Evolutionary conservation across 2,797 vertebrate species (phyloP), one percentile per base, ranked within the genome.

Genomic region (Sibirionetta formosa): DNA sequence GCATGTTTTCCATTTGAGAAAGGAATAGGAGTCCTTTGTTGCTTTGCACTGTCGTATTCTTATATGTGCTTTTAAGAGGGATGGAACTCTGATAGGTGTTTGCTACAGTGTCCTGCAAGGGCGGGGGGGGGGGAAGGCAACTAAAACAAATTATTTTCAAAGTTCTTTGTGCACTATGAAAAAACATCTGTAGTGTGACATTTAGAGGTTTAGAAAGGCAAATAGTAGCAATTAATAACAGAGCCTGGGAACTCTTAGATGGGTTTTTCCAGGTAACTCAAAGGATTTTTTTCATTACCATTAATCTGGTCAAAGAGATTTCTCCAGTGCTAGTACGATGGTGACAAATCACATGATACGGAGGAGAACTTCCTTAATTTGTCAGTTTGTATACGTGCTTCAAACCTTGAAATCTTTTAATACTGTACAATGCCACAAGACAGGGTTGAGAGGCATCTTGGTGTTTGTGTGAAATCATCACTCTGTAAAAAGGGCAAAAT

Each of bases 341-440:
- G 3, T 36, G 29, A 61, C 0, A 1, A 40, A 57, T 60, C 18
- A 8, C 15, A 50, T 1, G 3, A 15, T 24, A 50, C 19, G 20
- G 29, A 46, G 5, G 17, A 42, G 14, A 77, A 31, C 12, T 57
- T 65, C 9, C n/a, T 72, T 65, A 38, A 10, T 22, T 88, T 69
- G 38, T 58, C 29, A 48, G 5, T 42, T 26, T 50, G 6, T 72
- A 36, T 14, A 35, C 85, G 60, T 82, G 4, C 26, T 46, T 91
- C 7, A 22, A 0, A 2, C 31, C 61, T 82, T 82, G 7, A 53
- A 70, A 3, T 65, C 61, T 57, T n/a, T 56, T 56, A 60, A 23
- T 60, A 51, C 0, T 46, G 56, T n/a, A n/a, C 15, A 61, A 23
- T 1, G 0, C 7, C 42, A 17, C 29, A 44, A 20, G 33, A 7